phyloP scores from a whole-genome alignment of 1,140 invertebrate genomes.

The Sycobia sp. region DNA sequence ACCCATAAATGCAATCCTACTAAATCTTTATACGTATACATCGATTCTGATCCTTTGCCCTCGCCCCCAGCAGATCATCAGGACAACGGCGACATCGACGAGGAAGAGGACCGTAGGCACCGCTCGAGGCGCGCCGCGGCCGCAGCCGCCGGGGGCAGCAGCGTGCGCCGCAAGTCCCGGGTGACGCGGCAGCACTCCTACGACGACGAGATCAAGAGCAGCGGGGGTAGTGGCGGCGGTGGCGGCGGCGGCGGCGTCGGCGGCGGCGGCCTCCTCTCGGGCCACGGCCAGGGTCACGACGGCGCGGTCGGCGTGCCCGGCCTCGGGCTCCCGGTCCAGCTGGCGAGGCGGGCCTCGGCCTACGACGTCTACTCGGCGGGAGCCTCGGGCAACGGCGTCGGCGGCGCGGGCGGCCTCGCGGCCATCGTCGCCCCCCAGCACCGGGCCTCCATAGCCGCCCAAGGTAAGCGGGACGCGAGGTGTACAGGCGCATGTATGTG shows the following conservation, averaged over 20 bases:
- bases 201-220: slow-evolving; percentile 75
- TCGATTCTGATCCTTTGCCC: too few species aligned
- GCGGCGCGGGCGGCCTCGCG: slow-evolving; percentile 47
- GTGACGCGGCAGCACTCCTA: slow-evolving; percentile 79
- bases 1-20: too few species aligned
- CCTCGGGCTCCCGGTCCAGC: slow-evolving; percentile 68
- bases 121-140: slow-evolving; percentile 41
- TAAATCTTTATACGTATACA: too few species aligned
- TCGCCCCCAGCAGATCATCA: too few species aligned
- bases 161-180: slow-evolving; percentile 68
- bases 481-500: too few species aligned
- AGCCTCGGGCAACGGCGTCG: too few species aligned
- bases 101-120: slow-evolving; percentile 51
- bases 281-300: too few species aligned
- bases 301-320: slow-evolving; percentile 42
- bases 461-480: slow-evolving; percentile 45
- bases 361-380: slow-evolving; percentile 73
- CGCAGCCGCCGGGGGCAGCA: too few species aligned
- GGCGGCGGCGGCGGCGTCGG: slow-evolving; percentile 39
- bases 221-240: slow-evolving; percentile 41
- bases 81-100: slow-evolving; percentile 42
- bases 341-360: slow-evolving; percentile 77
- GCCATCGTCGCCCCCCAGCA: slow-evolving; percentile 53
- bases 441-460: slow-evolving; percentile 52
- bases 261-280: slow-evolving; percentile 41